Evolutionary conservation across 2,797 vertebrate genomes (phyloP).

Genomic region (Crax fasciolata): DNA sequence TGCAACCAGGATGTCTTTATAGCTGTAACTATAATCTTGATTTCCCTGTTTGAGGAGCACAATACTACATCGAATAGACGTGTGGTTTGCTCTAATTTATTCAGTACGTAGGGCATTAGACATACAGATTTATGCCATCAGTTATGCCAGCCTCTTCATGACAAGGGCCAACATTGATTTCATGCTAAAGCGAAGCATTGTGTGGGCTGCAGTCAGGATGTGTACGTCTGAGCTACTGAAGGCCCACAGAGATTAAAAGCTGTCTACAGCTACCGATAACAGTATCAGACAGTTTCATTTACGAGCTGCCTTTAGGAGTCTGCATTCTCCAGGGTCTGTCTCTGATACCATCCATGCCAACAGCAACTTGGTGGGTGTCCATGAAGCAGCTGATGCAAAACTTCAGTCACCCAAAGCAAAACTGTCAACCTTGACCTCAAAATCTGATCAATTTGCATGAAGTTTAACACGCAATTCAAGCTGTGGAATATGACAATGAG

Average conservation of each 20-base stretch:
- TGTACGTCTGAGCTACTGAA: neutral
- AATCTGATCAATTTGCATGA: neutral
- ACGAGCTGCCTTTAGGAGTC: neutral
- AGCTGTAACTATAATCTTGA: neutral
- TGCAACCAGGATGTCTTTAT: neutral
- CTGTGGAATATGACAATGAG: rapidly evolving
- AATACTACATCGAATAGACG: rapidly evolving
- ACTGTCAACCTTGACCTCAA: rapidly evolving
- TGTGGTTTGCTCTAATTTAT: neutral
- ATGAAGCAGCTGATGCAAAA: neutral
- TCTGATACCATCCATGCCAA: neutral
- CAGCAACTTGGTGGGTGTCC: neutral
- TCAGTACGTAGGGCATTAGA: neutral
- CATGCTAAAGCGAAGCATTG: neutral
- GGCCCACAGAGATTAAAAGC: neutral
- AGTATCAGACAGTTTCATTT: neutral
- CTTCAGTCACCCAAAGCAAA: neutral
- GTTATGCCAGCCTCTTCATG: neutral
- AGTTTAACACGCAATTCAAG: neutral
- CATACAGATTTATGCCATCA: neutral
- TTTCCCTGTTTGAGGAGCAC: neutral
- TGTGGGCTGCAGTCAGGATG: neutral
- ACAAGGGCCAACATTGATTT: neutral
- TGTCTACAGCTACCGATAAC: neutral
- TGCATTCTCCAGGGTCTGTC: neutral